A percentile compares a stretch with the other conserved stretches of the same genome.
Conservation (phyloP, 2,797 vertebrate species). For the Holocentrus rufus region DNA sequence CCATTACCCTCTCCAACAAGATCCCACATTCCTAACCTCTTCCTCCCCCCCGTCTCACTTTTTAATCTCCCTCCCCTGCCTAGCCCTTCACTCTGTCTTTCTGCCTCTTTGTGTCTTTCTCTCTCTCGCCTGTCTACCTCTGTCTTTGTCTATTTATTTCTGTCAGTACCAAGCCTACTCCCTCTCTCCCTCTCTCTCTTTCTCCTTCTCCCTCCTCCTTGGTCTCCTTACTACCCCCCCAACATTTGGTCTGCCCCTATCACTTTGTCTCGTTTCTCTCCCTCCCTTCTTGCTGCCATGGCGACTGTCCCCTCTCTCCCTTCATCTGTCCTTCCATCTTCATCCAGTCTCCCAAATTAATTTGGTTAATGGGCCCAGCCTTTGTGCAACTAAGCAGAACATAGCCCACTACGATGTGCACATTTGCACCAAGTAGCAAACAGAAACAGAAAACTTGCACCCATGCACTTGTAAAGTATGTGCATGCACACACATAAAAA, state of each 20-base stretch:
- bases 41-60: slow-evolving; percentile 44
- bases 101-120: slow-evolving; percentile 43
- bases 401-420: slow-evolving; percentile 36
- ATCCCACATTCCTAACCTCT: slow-evolving; percentile 49
- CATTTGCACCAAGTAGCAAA: slow-evolving; percentile 3
- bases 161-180: slow-evolving; percentile 22
- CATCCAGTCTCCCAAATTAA: slow-evolving; percentile 65
- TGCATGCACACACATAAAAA: neutral
- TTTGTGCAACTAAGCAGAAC: slow-evolving; percentile 38
- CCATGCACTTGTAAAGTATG: neutral
- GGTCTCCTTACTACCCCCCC: slow-evolving; percentile 38
- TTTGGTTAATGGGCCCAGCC: slow-evolving; percentile 63
- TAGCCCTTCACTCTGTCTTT: slow-evolving; percentile 63
- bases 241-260: slow-evolving; percentile 40
- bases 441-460: slow-evolving; percentile 5
- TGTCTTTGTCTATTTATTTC: slow-evolving; percentile 31
- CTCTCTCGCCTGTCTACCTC: slow-evolving; percentile 24
- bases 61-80: slow-evolving; percentile 59
- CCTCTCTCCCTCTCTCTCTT: neutral
- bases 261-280: slow-evolving; percentile 48
- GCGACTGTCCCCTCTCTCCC: slow-evolving; percentile 37
- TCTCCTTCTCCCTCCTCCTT: slow-evolving; percentile 2
- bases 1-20: slow-evolving; percentile 62
- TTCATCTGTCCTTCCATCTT: slow-evolving; percentile 49
- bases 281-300: slow-evolving; percentile 35